Evolutionary conservation across 2,888 invertebrate species (phyloP).

Genomic region (Ormia ochracea): DNA sequence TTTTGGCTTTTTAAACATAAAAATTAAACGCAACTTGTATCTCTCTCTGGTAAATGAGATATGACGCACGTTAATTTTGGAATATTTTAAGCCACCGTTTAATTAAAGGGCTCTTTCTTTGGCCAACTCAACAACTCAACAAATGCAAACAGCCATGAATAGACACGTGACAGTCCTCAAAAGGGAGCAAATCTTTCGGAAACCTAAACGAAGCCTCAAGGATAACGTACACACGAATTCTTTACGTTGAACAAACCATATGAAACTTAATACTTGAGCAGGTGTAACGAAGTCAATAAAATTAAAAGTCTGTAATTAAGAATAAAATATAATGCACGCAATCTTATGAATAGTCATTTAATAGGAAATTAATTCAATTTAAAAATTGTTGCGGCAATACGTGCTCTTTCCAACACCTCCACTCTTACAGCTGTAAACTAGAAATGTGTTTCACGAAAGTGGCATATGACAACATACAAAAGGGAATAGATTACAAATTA

Average conservation of each 20-base stretch:
- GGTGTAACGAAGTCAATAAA: constrained; percentile 7
- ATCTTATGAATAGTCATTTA: not conserved
- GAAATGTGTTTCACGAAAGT: not conserved
- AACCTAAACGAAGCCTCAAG: not conserved
- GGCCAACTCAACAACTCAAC: not conserved
- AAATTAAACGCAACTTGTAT: constrained; percentile 55
- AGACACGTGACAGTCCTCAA: constrained; percentile 30
- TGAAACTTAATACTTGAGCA: constrained; percentile 7
- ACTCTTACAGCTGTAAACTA: constrained; percentile 21
- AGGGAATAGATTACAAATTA: not conserved
- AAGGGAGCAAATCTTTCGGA: not conserved
- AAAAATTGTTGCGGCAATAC: not conserved
- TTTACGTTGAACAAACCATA: not conserved
- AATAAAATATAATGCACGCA: not conserved
- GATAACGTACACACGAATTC: not conserved
- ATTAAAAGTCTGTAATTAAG: constrained; percentile 28
- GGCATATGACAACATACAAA: not conserved
- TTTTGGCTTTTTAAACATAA: constrained; percentile 1
- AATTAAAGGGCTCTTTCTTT: constrained; percentile 71
- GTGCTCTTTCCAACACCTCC: constrained; percentile 3
- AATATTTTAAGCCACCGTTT: constrained; percentile 77
- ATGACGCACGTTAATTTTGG: constrained; percentile 74
- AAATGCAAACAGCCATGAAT: not conserved
- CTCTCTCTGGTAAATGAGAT: constrained; percentile 71
- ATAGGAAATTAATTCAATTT: constrained; percentile 19